Evolutionary conservation across 2,797 vertebrate genomes (phyloP), one percentile per base, ranked within the genome.

Genomic region (Syndactyla subalaris): DNA sequence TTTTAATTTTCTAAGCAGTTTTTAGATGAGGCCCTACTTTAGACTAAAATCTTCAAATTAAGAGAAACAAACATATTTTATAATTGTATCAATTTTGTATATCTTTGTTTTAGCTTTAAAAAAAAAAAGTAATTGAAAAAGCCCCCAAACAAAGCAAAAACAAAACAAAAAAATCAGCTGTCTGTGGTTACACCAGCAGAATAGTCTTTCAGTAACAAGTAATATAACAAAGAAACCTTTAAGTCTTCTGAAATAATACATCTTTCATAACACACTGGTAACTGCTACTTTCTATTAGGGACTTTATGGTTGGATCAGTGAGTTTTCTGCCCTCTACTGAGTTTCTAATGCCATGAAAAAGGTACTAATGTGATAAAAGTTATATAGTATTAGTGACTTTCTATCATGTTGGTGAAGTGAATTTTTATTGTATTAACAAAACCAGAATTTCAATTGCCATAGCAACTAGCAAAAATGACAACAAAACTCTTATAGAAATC

Each of bases 341-440:
- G 86, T 97, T 97, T 96, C 80, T 96, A 97, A 94, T 89, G 86
- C 68, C 52, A 87, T 88, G 88, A 95, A 95, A 97, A 97, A 94
- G 34, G 82, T 97, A 95, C 72, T 97, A 97, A 97, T 96, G 38
- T 89, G 83, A 97, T 97, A 94, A 96, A 98, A 97, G 93, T 97
- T 94, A 12, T 94, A 70, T 27, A 95, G 67, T 89, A 93, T 97
- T 97, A 96, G 91, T 83, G 84, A 94, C 49, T 98, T 97, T 97
- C 94, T 97, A 55, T 97, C 96, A 95, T 82, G 45, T 75, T 79
- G 65, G 57, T 97, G 97, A 97, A 96, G 92, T 93, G 87, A 97
- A 95, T 97, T 97, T 97, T 97, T 97, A 97, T 97, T 96, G 36
- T 85, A 93, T 97, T 96, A 96, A 77, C 67, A 96, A 93, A 96